These are phyloP conservation scores for Camarhynchus parvulus DNA, from an alignment of 2,113 vertebrate genomes.

Conservation along the genomic window DNA sequence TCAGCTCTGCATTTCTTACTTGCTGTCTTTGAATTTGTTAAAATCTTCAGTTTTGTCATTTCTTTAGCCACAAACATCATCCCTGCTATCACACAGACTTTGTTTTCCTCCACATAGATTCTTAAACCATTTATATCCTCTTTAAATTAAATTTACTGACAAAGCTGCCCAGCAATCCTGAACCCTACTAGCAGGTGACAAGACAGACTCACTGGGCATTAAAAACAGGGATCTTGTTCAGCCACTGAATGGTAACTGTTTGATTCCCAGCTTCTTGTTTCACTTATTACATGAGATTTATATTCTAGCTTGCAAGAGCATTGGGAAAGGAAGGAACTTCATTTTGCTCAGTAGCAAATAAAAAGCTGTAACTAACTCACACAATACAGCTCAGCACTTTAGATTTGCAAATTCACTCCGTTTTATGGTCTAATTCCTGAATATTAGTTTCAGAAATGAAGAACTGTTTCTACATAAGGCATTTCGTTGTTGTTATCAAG, in stretches of 20 bases:
- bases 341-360: background rate
- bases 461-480: background rate
- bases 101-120: background rate
- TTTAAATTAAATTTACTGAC: background rate
- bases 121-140: background rate
- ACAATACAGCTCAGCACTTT: background rate
- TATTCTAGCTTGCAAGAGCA: background rate
- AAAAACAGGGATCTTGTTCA: background rate
- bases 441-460: background rate
- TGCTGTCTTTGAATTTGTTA: background rate
- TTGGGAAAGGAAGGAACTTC: background rate
- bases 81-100: background rate
- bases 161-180: background rate
- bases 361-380: background rate
- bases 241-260: background rate
- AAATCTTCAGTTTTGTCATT: background rate
- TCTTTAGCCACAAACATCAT: background rate
- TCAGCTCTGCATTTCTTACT: background rate
- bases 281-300: background rate
- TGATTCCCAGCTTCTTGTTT: background rate
- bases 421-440: background rate
- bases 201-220: background rate
- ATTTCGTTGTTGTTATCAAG: background rate
- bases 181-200: background rate
- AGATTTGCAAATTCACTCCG: background rate